These are phyloP conservation scores for Tinamus guttatus DNA, from an alignment of 2,113 vertebrate species.

Conservation along the genomic window DNA sequence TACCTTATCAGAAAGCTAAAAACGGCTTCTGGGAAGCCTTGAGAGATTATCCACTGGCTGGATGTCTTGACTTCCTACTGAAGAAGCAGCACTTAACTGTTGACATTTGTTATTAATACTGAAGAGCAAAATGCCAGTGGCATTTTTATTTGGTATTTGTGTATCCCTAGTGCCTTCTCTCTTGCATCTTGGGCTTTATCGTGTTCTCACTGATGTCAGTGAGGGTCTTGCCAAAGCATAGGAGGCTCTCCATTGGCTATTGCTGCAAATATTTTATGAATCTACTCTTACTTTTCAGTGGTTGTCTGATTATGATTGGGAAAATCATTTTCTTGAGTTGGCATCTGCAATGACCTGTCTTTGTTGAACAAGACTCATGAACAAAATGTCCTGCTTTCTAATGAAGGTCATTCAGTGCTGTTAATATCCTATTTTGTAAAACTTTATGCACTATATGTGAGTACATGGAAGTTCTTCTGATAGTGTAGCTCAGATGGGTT, in stretches of 20 bases:
- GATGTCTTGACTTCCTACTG: neutral
- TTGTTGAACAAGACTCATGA: neutral
- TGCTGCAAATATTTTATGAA: constrained; percentile 8
- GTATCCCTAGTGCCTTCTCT: constrained; percentile 20
- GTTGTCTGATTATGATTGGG: constrained; percentile 35
- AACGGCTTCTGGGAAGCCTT: constrained; percentile 29
- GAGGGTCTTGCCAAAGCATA: constrained; percentile 12
- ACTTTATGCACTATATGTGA: neutral
- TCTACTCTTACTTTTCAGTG: constrained; percentile 23
- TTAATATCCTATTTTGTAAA: constrained; percentile 28
- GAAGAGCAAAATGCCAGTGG: constrained; percentile 42
- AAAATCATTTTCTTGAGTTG: constrained; percentile 15
- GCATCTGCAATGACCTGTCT: neutral
- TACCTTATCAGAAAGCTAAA: constrained; percentile 26
- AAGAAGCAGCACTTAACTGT: constrained; percentile 41
- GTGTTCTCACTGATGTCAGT: constrained; percentile 1
- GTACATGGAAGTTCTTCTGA: constrained; percentile 44
- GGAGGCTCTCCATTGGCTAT: constrained; percentile 27
- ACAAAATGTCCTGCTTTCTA: neutral
- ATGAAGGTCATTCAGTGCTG: neutral
- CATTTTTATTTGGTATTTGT: constrained; percentile 67
- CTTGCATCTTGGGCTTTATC: constrained; percentile 6
- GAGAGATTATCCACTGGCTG: constrained; percentile 26
- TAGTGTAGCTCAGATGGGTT: neutral
- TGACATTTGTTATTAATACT: constrained; percentile 57